Conservation (phyloP, 2,113 vertebrate species). For the Neodon shergylaensis region DNA sequence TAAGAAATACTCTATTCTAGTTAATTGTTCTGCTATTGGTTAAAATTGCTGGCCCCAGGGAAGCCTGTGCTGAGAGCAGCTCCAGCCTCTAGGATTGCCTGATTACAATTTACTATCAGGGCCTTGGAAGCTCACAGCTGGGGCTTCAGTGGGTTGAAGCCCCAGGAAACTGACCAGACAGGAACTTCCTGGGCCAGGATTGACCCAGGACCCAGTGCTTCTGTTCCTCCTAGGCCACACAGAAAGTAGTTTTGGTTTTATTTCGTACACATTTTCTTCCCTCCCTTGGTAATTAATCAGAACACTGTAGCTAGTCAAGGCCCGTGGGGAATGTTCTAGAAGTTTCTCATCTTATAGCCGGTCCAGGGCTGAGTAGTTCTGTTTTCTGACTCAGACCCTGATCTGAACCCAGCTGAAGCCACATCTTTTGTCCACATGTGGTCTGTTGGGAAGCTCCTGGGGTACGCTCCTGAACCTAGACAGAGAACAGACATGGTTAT, state of each 20-base stretch:
- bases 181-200: not conserved
- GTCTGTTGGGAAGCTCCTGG: not conserved
- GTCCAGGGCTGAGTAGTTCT: not conserved
- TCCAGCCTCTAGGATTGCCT: not conserved
- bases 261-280: not conserved
- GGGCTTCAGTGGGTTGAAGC: not conserved
- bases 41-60: not conserved
- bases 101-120: not conserved
- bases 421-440: rapidly evolving
- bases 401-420: rapidly evolving
- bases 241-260: slow-evolving; percentile 9
- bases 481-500: not conserved
- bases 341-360: not conserved
- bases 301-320: not conserved
- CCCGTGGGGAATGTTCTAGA: not conserved
- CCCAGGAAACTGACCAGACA: not conserved
- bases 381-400: not conserved
- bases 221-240: not conserved
- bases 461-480: too few species aligned
- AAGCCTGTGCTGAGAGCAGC: not conserved
- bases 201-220: not conserved
- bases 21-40: not conserved
- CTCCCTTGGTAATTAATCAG: not conserved
- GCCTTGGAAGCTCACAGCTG: not conserved
- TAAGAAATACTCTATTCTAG: not conserved